These are phyloP conservation scores for Axinella damicornis DNA, from an alignment of 37 sponge, comb jelly and placozoan species.

Conservation along the genomic window DNA sequence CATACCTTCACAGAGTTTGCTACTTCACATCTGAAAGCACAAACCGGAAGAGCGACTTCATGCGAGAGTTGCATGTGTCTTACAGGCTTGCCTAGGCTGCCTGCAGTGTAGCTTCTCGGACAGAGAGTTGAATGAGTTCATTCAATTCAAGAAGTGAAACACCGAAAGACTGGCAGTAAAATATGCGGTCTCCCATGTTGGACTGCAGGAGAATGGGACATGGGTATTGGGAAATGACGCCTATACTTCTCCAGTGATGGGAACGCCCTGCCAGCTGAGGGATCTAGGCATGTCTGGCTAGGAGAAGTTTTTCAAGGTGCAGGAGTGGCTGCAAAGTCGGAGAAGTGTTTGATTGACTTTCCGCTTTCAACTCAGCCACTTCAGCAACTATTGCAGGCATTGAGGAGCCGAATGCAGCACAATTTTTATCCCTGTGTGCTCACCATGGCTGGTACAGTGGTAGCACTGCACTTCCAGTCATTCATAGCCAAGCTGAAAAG, in stretches of 20 bases:
- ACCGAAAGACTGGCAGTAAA: neutral
- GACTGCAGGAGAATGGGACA: conserved; percentile 7
- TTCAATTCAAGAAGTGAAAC: conserved; percentile 26
- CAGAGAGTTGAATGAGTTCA: conserved; percentile 19
- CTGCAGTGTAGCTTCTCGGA: conserved; percentile 33
- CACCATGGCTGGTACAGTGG: neutral
- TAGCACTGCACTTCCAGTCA: conserved; percentile 15
- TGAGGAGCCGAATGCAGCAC: neutral
- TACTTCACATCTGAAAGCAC: conserved; percentile 24
- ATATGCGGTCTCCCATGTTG: neutral
- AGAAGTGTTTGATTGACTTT: neutral
- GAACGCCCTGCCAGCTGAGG: neutral
- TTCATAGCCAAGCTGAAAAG: neutral
- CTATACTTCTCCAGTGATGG: conserved; percentile 17
- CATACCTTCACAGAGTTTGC: conserved; percentile 31
- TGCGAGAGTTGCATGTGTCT: conserved; percentile 2
- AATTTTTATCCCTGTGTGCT: conserved; percentile 9
- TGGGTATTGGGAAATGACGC: conserved; percentile 24
- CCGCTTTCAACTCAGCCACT: neutral
- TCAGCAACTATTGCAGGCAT: neutral
- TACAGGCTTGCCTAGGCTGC: conserved; percentile 31
- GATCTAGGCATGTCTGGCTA: no score
- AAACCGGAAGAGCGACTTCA: conserved; percentile 17
- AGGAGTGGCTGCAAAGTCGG: neutral
- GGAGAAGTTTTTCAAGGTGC: neutral